These are phyloP conservation scores for Limnephilus rhombicus DNA, from an alignment of 2,888 invertebrate genomes.

Conservation along the genomic window DNA sequence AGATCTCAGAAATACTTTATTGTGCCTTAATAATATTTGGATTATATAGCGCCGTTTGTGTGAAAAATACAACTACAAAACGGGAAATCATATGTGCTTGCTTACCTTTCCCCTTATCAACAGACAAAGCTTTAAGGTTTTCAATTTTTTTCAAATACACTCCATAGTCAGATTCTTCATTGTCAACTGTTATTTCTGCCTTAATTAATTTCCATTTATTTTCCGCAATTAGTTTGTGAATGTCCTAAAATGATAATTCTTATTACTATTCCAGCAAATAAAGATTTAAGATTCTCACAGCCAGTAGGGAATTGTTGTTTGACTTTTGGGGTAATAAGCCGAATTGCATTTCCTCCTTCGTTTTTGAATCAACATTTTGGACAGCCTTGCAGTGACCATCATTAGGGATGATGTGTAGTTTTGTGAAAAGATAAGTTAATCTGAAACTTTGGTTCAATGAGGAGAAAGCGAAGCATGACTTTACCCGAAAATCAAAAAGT, in stretches of 20 bases:
- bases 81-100: too few species aligned
- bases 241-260: conserved; percentile 41
- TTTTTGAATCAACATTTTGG: neutral
- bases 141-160: conserved; percentile 51
- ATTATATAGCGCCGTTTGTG: too few species aligned
- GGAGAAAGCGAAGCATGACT: neutral
- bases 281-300: neutral
- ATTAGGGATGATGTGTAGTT: neutral
- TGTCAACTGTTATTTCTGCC: conserved; percentile 17
- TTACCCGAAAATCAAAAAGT: neutral
- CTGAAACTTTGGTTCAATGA: neutral
- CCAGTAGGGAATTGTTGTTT: neutral
- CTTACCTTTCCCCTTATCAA: neutral
- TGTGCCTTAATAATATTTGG: too few species aligned
- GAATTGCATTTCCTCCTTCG: neutral
- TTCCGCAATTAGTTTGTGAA: conserved; percentile 14
- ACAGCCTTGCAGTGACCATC: neutral
- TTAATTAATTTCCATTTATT: conserved; percentile 35
- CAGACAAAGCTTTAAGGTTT: conserved; percentile 6
- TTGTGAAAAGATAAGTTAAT: neutral
- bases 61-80: too few species aligned
- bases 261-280: neutral
- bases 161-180: conserved; percentile 42
- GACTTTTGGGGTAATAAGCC: neutral
- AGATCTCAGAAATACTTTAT: neutral